Conservation (phyloP, 2,113 vertebrate genomes). For the Crotalus tigris region DNA sequence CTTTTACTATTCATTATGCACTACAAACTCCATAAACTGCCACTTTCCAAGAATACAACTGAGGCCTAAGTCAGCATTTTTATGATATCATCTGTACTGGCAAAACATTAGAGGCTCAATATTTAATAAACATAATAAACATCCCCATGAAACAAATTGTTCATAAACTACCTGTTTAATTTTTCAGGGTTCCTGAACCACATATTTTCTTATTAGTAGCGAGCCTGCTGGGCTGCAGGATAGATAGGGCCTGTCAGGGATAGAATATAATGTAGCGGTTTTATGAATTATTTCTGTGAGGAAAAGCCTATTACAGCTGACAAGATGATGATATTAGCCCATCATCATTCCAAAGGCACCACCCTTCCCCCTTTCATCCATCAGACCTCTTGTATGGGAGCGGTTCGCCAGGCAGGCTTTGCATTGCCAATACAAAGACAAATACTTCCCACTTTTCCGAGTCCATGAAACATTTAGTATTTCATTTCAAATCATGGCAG, state of each 20-base stretch:
- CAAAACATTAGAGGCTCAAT: constrained; percentile 82
- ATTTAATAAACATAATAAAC: constrained; percentile 98
- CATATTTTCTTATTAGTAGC: constrained; percentile 99
- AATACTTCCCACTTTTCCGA: constrained; percentile 95
- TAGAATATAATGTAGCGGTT: constrained; percentile 95
- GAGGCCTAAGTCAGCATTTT: constrained; percentile 82
- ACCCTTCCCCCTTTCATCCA: constrained; percentile 95
- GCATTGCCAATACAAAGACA: constrained; percentile 94
- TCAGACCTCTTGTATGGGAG: constrained; percentile 85
- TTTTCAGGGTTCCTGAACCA: constrained; percentile 97
- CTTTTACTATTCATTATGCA: constrained; percentile 78
- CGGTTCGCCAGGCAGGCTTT: constrained; percentile 76
- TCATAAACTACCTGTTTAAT: constrained; percentile 99
- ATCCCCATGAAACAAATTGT: constrained; percentile 96
- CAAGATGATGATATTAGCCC: constrained; percentile 99
- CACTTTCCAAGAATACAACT: constrained; percentile 78
- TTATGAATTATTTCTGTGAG: constrained; percentile 99
- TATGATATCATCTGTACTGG: constrained; percentile 75
- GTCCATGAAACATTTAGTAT: constrained; percentile 99
- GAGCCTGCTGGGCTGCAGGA: constrained; percentile 95
- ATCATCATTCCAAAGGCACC: constrained; percentile 98
- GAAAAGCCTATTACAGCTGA: constrained; percentile 99
- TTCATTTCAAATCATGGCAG: constrained; percentile 98
- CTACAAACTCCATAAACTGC: constrained; percentile 73
- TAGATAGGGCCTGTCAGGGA: constrained; percentile 97